Conservation (phyloP, 53 echinoderm and acorn worm species). For the Antedon mediterranea region DNA sequence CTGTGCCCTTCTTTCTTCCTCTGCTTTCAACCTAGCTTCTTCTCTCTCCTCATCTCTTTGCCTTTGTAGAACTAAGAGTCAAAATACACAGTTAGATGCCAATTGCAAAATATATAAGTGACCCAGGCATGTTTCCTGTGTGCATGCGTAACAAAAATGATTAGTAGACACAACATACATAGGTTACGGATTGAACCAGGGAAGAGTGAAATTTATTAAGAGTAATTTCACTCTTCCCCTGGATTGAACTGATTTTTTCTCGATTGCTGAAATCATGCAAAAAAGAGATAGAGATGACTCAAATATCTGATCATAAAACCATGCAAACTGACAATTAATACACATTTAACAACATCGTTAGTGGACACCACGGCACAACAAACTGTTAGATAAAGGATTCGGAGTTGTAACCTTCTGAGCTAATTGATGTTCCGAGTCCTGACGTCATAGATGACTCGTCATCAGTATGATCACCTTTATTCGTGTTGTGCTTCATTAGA, state of each 20-base stretch:
- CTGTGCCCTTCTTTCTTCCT: slow-evolving; percentile 32
- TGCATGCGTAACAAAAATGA: too few species aligned
- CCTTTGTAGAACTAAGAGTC: neutral
- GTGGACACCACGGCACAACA: neutral
- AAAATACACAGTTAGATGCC: too few species aligned
- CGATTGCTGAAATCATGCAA: too few species aligned
- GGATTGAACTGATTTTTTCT: too few species aligned
- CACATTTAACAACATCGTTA: neutral
- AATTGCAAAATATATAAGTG: too few species aligned
- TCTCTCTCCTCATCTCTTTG: slow-evolving; percentile 30
- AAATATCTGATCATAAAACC: too few species aligned
- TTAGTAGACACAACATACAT: too few species aligned
- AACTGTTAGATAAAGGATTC: neutral
- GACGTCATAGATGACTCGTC: slow-evolving; percentile 20
- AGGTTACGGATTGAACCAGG: too few species aligned
- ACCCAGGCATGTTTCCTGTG: too few species aligned
- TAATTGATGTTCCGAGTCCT: slow-evolving; percentile 57
- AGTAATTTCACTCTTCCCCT: too few species aligned
- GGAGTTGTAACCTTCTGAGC: slow-evolving; percentile 40
- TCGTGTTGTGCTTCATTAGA: neutral
- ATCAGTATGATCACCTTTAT: neutral
- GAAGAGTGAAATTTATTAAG: too few species aligned
- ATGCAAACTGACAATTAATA: neutral
- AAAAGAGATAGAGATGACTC: too few species aligned
- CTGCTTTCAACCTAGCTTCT: neutral